Conservation (phyloP, 2,113 vertebrate species). For the Entosphenus tridentatus region DNA sequence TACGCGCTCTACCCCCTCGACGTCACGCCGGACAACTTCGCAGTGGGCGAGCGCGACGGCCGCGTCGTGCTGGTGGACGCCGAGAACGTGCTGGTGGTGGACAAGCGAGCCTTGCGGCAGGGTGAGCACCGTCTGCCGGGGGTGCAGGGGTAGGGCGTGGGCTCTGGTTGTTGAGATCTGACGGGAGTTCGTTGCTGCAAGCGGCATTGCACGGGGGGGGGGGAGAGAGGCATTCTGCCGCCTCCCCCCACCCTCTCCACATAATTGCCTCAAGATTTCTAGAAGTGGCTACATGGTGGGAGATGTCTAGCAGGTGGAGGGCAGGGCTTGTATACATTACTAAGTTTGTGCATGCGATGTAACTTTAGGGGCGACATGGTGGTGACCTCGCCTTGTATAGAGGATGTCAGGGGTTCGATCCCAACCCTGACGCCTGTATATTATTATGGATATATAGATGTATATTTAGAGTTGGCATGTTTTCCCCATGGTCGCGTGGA, state of each 20-base stretch:
- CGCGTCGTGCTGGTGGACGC: constrained; percentile 96
- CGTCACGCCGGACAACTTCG: constrained; percentile 97
- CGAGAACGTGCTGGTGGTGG: constrained; percentile 89
- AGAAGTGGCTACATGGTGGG: neutral
- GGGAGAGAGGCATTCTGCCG: neutral
- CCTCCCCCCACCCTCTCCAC: too few relatives aligned
- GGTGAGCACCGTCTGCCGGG: constrained; percentile 39
- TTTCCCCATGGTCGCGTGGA: too few relatives aligned
- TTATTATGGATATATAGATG: too few relatives aligned
- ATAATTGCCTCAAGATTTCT: too few relatives aligned
- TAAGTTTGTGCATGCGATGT: too few relatives aligned
- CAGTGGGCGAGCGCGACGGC: constrained; percentile 76
- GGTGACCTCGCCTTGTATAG: too few relatives aligned
- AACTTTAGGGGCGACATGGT: too few relatives aligned
- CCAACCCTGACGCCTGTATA: too few relatives aligned
- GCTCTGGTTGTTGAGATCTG: neutral
- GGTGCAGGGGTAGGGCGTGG: neutral
- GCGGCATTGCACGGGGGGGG: neutral
- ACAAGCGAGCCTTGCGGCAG: constrained; percentile 86
- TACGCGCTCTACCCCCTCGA: constrained; percentile 97
- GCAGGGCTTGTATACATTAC: neutral
- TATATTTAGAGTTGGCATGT: too few relatives aligned
- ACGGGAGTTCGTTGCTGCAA: neutral
- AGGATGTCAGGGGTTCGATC: too few relatives aligned
- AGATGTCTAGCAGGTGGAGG: neutral